These are phyloP conservation scores for Drosophila athabasca DNA, from an alignment of 1,140 invertebrate species.

Conservation along the genomic window DNA sequence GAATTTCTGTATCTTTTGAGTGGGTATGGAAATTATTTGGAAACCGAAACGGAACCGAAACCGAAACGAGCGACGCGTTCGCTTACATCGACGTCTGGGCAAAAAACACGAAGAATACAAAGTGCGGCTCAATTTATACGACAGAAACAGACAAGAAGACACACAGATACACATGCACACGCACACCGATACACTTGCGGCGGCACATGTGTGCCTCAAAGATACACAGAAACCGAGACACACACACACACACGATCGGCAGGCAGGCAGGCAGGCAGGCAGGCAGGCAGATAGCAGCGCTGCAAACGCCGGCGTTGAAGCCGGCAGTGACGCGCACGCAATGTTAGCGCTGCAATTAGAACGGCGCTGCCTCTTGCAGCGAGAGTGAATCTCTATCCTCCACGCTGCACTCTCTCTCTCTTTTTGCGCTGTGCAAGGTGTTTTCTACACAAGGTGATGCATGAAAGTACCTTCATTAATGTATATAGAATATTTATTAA, in stretches of 20 bases:
- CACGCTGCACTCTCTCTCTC: constrained; percentile 19
- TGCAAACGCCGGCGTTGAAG: constrained; percentile 9
- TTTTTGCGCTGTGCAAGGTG: neutral
- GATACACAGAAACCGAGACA: constrained; percentile 62
- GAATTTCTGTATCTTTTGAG: constrained; percentile 11
- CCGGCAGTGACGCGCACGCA: constrained; percentile 52
- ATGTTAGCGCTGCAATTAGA: constrained; percentile 43
- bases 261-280: constrained; percentile 60
- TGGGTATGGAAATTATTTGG: constrained; percentile 20
- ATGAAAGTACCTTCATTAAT: too few species aligned
- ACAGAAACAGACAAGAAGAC: constrained; percentile 75
- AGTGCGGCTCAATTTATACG: constrained; percentile 81
- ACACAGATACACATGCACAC: constrained; percentile 37
- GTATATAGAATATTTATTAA: too few species aligned
- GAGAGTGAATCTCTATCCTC: constrained; percentile 55
- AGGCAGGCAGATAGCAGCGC: constrained; percentile 66
- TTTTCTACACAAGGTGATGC: too few species aligned
- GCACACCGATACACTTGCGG: constrained; percentile 21
- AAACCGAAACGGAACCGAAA: constrained; percentile 36
- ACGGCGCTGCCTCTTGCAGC: constrained; percentile 44
- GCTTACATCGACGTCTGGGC: constrained; percentile 75
- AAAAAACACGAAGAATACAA: constrained; percentile 80
- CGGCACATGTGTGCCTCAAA: constrained; percentile 56
- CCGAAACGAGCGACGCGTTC: constrained; percentile 56
- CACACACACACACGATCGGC: constrained; percentile 62